phyloP scores from a whole-genome alignment of 2,888 invertebrate genomes.

The Lasioglossum malachurum region DNA sequence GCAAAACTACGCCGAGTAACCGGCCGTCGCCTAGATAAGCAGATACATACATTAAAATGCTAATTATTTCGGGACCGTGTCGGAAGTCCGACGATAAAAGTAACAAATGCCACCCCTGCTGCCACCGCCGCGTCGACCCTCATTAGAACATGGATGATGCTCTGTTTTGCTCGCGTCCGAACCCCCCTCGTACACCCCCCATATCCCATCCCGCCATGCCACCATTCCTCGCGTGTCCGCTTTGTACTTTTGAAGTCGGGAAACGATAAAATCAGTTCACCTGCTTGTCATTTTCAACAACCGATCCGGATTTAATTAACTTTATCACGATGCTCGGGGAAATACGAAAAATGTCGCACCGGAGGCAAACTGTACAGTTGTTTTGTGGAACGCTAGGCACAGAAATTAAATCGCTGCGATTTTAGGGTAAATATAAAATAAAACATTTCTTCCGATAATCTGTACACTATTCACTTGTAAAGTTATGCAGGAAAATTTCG shows the following conservation, averaged over 20 bases:
- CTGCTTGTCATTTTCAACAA: background rate
- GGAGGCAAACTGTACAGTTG: background rate
- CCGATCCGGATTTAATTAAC: background rate
- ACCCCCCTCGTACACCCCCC: background rate
- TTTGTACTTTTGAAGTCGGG: conserved; percentile 2
- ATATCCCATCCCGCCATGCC: background rate
- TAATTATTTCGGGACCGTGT: conserved; percentile 72
- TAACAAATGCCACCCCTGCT: conserved; percentile 66
- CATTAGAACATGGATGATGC: conserved; percentile 63
- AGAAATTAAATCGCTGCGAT: background rate
- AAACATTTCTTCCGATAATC: too few relatives aligned
- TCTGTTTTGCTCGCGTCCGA: conserved; percentile 42
- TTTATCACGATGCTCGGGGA: background rate
- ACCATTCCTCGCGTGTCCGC: background rate
- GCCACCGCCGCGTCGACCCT: conserved; percentile 51
- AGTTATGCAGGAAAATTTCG: background rate
- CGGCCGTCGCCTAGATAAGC: conserved; percentile 69
- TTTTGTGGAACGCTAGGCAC: background rate
- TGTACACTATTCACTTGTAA: background rate
- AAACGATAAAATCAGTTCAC: background rate
- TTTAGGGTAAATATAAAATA: background rate
- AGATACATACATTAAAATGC: conserved; percentile 76
- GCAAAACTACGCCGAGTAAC: conserved; percentile 67
- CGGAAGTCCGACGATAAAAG: conserved; percentile 68
- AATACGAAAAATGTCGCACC: background rate